Evolutionary conservation across 30 jellyfish, hydroid and myxozoan species (phyloP).

Genomic region (Euphysa ruthae): DNA sequence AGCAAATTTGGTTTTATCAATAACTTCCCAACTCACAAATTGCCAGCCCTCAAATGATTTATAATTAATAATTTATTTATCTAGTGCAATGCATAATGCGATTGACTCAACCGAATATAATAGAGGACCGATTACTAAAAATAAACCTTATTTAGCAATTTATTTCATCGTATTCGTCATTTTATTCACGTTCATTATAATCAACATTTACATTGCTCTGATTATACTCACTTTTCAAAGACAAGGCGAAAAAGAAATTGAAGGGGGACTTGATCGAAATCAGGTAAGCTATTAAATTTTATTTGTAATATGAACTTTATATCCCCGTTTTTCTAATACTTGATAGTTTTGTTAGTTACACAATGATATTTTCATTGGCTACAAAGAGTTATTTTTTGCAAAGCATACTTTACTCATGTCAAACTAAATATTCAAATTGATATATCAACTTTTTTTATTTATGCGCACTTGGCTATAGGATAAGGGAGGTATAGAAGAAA

Average conservation of each 20-base stretch:
- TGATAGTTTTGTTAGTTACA: too few species aligned
- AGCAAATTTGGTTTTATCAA: too few species aligned
- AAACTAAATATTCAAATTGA: too few species aligned
- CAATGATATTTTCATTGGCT: too few species aligned
- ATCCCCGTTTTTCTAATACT: not conserved
- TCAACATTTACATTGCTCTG: slow-evolving; percentile 89
- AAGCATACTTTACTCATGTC: too few species aligned
- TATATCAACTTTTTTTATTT: too few species aligned
- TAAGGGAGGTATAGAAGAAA: too few species aligned
- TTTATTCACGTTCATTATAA: slow-evolving; percentile 89
- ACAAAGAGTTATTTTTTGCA: too few species aligned
- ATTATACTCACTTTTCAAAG: slow-evolving; percentile 89
- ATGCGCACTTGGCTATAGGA: too few species aligned
- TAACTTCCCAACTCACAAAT: too few species aligned
- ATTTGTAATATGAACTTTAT: too few species aligned
- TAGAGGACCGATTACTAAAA: slow-evolving; percentile 75
- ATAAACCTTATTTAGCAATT: slow-evolving; percentile 57
- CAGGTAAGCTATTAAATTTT: slow-evolving; percentile 36
- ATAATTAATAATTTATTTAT: not conserved
- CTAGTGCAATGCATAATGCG: slow-evolving; percentile 85
- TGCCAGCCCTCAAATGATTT: too few species aligned
- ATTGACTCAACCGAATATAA: slow-evolving; percentile 73
- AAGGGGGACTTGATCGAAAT: slow-evolving; percentile 91
- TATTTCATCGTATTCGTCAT: slow-evolving; percentile 70
- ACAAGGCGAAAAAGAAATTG: slow-evolving; percentile 92